Percentiles rank a stretch among this genome's conserved stretches.
phyloP scores from a whole-genome alignment of 2,797 vertebrate species.

The Hyperoplus immaculatus region DNA sequence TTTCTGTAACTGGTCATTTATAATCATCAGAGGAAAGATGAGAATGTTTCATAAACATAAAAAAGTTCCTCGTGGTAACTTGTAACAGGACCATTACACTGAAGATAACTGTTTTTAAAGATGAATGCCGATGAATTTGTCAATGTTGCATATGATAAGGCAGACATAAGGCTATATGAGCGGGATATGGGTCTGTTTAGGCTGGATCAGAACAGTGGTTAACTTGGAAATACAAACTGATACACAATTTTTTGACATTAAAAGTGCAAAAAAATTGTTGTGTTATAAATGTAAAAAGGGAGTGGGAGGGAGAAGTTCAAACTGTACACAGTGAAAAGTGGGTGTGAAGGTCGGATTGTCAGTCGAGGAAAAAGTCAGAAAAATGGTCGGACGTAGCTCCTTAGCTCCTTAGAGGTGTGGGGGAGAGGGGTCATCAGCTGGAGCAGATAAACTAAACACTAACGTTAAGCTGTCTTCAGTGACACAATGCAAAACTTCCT shows the following conservation, averaged over 20 bases:
- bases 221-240: too few relatives aligned
- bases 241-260: too few relatives aligned
- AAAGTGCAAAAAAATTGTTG: neutral
- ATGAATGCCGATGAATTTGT: neutral
- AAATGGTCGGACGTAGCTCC: too few relatives aligned
- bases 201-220: too few relatives aligned
- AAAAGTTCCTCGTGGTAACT: neutral
- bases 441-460: slow-evolving; percentile 20
- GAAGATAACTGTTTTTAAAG: neutral
- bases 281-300: neutral
- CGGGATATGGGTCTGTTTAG: too few relatives aligned
- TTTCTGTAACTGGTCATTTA: too few relatives aligned
- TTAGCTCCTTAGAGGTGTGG: too few relatives aligned
- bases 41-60: too few relatives aligned
- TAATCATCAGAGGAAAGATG: too few relatives aligned
- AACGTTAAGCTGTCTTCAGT: slow-evolving; percentile 13
- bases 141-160: too few relatives aligned
- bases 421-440: neutral
- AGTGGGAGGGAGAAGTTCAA: neutral
- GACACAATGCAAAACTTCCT: slow-evolving; percentile 56
- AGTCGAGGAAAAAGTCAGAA: neutral
- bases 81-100: neutral
- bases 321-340: neutral
- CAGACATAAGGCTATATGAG: too few relatives aligned
- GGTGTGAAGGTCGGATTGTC: neutral